phyloP scores from a whole-genome alignment of 2,888 invertebrate genomes.

The Platycheirus rosarum region DNA sequence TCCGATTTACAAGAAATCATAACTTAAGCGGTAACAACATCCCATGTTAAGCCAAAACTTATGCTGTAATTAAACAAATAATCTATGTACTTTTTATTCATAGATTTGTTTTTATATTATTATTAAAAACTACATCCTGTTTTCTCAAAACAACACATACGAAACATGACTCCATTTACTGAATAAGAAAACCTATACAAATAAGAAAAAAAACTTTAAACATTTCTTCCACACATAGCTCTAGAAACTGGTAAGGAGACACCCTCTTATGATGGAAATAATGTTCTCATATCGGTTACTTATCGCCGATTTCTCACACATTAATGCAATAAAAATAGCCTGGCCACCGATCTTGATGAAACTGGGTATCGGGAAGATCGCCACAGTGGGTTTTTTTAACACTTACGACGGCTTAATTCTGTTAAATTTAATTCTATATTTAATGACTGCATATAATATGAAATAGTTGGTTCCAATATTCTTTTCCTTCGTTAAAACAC shows the following conservation, averaged over 20 bases:
- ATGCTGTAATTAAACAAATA: too few species aligned
- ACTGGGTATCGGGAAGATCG: slow-evolving; percentile 7
- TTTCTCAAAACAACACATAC: not conserved
- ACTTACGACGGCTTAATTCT: too few species aligned
- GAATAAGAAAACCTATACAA: not conserved
- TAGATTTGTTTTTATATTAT: too few species aligned
- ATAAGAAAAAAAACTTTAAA: slow-evolving; percentile 2
- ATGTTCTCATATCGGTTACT: slow-evolving; percentile 68
- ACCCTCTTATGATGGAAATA: slow-evolving; percentile 69
- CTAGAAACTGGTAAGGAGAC: slow-evolving; percentile 26
- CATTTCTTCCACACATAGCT: slow-evolving; percentile 16
- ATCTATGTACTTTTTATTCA: too few species aligned
- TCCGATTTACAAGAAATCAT: too few species aligned
- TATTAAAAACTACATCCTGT: slow-evolving; percentile 22
- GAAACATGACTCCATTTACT: slow-evolving; percentile 38
- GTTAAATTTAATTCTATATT: too few species aligned
- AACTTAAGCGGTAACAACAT: too few species aligned
- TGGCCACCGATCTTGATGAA: slow-evolving; percentile 51
- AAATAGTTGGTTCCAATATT: too few species aligned
- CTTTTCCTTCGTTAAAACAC: too few species aligned
- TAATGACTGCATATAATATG: too few species aligned
- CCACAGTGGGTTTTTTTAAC: not conserved
- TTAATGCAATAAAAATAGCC: slow-evolving; percentile 71
- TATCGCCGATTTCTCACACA: slow-evolving; percentile 73
- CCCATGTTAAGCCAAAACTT: too few species aligned